A percentile compares a stretch with the other conserved stretches of the same genome.
These are phyloP conservation scores for Helleia helle DNA, from an alignment of 2,888 invertebrate species.

Conservation along the genomic window DNA sequence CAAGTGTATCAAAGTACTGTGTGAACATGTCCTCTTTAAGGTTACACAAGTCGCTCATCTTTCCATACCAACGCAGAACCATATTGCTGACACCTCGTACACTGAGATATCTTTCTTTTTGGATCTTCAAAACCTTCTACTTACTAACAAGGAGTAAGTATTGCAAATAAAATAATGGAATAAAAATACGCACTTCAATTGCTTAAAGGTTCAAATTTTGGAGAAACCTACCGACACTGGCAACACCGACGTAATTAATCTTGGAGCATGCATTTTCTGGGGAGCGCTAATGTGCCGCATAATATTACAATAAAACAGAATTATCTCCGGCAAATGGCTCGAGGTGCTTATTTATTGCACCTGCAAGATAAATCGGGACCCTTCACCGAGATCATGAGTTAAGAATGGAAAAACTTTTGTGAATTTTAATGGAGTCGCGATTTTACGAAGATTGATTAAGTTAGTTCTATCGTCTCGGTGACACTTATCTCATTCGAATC, in stretches of 20 bases:
- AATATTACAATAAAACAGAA: slow-evolving; percentile 55
- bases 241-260: slow-evolving; percentile 20
- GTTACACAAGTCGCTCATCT: too few relatives aligned
- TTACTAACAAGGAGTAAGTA: too few relatives aligned
- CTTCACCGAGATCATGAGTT: neutral
- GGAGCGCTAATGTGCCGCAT: slow-evolving; percentile 45
- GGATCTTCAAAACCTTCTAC: too few relatives aligned
- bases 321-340: slow-evolving; percentile 44
- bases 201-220: too few relatives aligned
- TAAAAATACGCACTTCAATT: too few relatives aligned
- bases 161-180: too few relatives aligned
- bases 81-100: too few relatives aligned
- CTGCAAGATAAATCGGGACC: slow-evolving; percentile 25
- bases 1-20: too few relatives aligned
- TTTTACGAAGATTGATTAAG: slow-evolving; percentile 1
- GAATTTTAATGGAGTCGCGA: neutral
- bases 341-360: slow-evolving; percentile 45
- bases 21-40: too few relatives aligned
- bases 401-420: neutral
- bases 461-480: neutral
- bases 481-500: neutral
- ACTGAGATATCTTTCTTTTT: too few relatives aligned
- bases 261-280: slow-evolving; percentile 22
- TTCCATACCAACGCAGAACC: too few relatives aligned
- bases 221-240: neutral